Evolutionary conservation across 2,888 invertebrate species (phyloP).

Genomic region (Microctonus brassicae): DNA sequence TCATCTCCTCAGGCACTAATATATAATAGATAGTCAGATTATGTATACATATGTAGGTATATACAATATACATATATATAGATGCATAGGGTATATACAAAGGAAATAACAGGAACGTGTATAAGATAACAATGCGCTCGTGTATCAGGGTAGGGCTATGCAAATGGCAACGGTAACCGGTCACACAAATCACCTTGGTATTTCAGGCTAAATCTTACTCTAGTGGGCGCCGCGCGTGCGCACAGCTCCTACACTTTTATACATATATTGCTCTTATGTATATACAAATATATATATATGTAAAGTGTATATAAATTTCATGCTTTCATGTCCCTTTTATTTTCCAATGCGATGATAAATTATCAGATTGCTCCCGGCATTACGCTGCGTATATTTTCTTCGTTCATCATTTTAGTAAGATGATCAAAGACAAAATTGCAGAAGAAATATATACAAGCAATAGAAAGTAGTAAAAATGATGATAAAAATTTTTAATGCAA

Average conservation of each 20-base stretch:
- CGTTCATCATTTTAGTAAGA: background rate
- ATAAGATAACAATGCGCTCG: slow-evolving; percentile 42
- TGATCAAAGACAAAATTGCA: background rate
- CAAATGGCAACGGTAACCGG: slow-evolving; percentile 56
- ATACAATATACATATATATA: no score
- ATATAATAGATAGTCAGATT: background rate
- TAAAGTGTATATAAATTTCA: background rate
- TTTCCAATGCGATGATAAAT: slow-evolving; percentile 56
- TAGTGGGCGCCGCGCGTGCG: slow-evolving; percentile 26
- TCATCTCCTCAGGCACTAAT: no score
- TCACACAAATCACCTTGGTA: slow-evolving; percentile 58
- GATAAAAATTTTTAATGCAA: no score
- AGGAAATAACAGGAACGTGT: slow-evolving; percentile 40
- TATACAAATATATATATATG: background rate
- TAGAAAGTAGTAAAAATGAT: background rate
- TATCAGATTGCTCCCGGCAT: slow-evolving; percentile 60
- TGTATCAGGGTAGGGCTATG: slow-evolving; percentile 47
- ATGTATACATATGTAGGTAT: background rate
- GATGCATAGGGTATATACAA: background rate
- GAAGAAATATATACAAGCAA: background rate
- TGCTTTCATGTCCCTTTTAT: slow-evolving; percentile 22
- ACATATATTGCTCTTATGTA: background rate
- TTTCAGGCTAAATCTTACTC: slow-evolving; percentile 49
- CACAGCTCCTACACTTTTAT: background rate
- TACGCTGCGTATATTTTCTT: slow-evolving; percentile 62